Percentiles rank a stretch among this genome's conserved stretches.
Conservation (phyloP, 2,113 vertebrate genomes). For the Tetraodon nigroviridis region DNA sequence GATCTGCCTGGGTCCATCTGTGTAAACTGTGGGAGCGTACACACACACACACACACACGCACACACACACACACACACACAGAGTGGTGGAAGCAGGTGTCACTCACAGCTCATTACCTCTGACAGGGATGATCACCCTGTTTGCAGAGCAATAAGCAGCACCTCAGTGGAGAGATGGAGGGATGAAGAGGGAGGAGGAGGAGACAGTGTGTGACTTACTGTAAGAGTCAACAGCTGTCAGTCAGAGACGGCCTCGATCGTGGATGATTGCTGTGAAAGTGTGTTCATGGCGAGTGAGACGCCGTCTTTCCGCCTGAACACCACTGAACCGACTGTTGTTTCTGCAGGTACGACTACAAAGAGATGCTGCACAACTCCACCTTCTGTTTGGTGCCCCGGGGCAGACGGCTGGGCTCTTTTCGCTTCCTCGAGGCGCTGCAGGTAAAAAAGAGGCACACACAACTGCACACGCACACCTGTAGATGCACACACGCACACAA, state of each 20-base stretch:
- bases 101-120: conserved; percentile 71
- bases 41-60: background rate
- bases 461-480: conserved; percentile 13
- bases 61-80: conserved; percentile 31
- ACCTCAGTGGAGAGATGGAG: conserved; percentile 45
- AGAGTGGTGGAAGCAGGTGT: conserved; percentile 71
- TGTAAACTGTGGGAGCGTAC: background rate
- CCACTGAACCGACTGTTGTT: conserved; percentile 8
- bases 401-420: conserved; percentile 95
- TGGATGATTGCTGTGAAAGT: background rate
- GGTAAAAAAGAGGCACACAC: conserved; percentile 40
- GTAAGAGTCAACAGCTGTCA: too few species aligned
- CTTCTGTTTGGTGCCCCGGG: conserved; percentile 98
- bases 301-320: background rate
- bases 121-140: conserved; percentile 64
- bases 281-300: conserved; percentile 1
- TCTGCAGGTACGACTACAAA: conserved; percentile 93
- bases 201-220: background rate
- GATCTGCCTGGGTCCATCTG: background rate
- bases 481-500: too few species aligned
- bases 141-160: conserved; percentile 65
- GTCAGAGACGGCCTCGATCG: conserved; percentile 17
- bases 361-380: conserved; percentile 99
- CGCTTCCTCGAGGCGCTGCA: conserved; percentile 84
- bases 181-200: conserved; percentile 13